These are phyloP conservation scores for Lethrus apterus DNA, from an alignment of 1,140 invertebrate species.

Conservation along the genomic window DNA sequence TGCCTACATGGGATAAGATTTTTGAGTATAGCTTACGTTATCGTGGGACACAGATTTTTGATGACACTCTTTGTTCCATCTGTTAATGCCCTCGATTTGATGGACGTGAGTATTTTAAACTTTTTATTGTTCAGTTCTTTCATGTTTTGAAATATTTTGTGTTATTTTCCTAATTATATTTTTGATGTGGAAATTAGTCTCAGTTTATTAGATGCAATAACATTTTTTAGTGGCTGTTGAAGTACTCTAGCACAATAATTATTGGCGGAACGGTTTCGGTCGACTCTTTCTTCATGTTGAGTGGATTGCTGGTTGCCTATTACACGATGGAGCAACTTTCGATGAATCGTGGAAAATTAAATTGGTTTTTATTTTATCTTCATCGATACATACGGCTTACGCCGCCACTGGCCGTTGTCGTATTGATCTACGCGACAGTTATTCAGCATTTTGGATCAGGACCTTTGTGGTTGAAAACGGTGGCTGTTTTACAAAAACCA, in stretches of 20 bases:
- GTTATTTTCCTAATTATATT: neutral
- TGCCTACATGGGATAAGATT: constrained; percentile 30
- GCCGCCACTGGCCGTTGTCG: constrained; percentile 38
- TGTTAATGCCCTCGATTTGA: constrained; percentile 28
- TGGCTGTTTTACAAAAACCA: constrained; percentile 18
- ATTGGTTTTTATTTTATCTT: constrained; percentile 35
- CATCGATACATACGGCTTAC: constrained; percentile 39
- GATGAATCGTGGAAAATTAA: constrained; percentile 30
- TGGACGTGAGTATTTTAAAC: constrained; percentile 24
- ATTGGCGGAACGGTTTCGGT: constrained; percentile 35
- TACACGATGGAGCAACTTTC: constrained; percentile 16
- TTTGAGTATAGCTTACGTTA: constrained; percentile 29
- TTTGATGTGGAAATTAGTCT: neutral
- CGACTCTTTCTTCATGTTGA: constrained; percentile 45
- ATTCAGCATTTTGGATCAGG: constrained; percentile 35
- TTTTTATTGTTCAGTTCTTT: constrained; percentile 3
- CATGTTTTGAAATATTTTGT: neutral
- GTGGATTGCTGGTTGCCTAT: constrained; percentile 46
- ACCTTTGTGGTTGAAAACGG: constrained; percentile 34
- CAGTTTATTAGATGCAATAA: neutral
- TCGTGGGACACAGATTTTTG: constrained; percentile 28
- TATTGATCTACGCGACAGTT: constrained; percentile 37
- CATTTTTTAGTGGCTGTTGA: constrained; percentile 27
- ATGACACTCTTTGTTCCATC: constrained; percentile 29
- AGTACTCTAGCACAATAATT: constrained; percentile 29